Evolutionary conservation across 1,140 invertebrate genomes (phyloP), one percentile per base, ranked within the genome.

Genomic region (Drosophila arizonae): DNA sequence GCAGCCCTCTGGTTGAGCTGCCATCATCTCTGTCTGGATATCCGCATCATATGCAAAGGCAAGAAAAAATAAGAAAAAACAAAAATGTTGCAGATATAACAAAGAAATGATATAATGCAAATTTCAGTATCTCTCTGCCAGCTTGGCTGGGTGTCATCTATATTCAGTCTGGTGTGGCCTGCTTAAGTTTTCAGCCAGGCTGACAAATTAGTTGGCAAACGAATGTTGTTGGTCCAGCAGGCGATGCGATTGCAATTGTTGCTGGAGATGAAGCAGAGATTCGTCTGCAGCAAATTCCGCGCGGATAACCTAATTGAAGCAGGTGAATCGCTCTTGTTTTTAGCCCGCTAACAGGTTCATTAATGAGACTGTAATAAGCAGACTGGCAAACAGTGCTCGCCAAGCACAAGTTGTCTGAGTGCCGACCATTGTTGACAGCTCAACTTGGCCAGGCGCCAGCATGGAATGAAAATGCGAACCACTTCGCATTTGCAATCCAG

Each of bases 181-280:
- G 28, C 51, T 17, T 52, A 8, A 8, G 13, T 30, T 52, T 3
- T 30, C 28, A 15, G 26, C 51, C n/a, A 17, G 51, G 3, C 51
- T 33, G 15, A 54, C 28, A 55, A 11, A 36, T 55, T 55, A 17
- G 30, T 17, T 55, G 52, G 30, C 30, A 55, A 6, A 30, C 30
- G 17, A 55, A 36, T 55, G n/a, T n/a, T 36, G 52, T 17, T 17
- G 30, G 4, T 9, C 28, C 52, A 15, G 30, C 51, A 15, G 21
- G 3, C 21, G 21, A 24, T 24, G 21, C 21, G 21, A 26, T 15
- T 10, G 28, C 30, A 24, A 24, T 24, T 30, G 26, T 6, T 8
- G 4, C n/a, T 51, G 26, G 6, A 26, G 48, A 26, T 51, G 48
- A n/a, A 43, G 6, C 41, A 43, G 6, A 30, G 28, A 30, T 30